phyloP scores from a whole-genome alignment of 2,113 vertebrate genomes.

The Ctenodactylus gundi region DNA sequence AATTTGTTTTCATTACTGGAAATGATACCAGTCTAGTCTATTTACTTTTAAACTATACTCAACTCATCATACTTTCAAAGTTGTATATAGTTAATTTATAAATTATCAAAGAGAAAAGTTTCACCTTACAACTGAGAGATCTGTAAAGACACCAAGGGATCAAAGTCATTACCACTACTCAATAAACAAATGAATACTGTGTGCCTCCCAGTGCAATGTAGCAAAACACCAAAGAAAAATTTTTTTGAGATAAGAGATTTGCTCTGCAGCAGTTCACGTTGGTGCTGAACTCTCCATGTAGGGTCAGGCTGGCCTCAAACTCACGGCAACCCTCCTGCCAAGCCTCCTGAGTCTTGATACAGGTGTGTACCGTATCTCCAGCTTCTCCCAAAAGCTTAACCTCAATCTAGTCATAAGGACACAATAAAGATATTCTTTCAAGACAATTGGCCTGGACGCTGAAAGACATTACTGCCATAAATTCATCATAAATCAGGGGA shows the following conservation, averaged over 20 bases:
- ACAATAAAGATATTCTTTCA: neutral
- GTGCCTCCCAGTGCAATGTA: neutral
- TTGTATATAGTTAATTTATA: neutral
- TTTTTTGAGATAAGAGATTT: no score
- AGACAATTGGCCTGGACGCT: neutral
- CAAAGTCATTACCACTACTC: neutral
- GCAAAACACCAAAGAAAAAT: no score
- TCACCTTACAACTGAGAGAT: neutral
- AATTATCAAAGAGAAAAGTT: neutral
- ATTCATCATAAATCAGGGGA: neutral
- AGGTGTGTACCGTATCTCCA: no score
- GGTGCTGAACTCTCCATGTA: no score
- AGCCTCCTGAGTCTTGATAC: no score
- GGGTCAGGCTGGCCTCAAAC: no score
- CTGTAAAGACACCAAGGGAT: neutral
- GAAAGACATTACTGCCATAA: neutral
- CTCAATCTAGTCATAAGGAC: constrained; percentile 44
- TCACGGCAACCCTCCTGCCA: no score
- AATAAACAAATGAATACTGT: neutral
- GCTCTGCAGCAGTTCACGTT: no score
- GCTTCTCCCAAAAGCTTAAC: neutral
- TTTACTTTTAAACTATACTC: constrained; percentile 1
- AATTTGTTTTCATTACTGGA: neutral
- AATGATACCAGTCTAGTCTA: neutral
- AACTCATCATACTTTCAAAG: neutral